A percentile compares a stretch with the other conserved stretches of the same genome.
Conservation (phyloP, 2,113 vertebrate species). For the Sula dactylatra region DNA sequence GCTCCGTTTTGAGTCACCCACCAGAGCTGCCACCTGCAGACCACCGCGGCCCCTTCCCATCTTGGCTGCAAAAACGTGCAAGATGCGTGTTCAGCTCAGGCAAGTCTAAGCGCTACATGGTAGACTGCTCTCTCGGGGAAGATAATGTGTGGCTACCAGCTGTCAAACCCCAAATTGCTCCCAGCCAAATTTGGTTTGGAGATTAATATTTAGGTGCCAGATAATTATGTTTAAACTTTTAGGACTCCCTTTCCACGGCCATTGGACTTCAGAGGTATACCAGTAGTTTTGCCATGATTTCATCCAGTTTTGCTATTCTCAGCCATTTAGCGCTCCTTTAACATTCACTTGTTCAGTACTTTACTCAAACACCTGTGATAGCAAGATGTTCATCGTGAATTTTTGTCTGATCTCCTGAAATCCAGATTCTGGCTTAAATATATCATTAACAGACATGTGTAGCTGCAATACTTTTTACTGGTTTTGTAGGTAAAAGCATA, state of each 20-base stretch:
- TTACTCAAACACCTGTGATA: not conserved
- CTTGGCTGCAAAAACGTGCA: not conserved
- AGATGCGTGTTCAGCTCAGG: not conserved
- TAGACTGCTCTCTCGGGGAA: not conserved
- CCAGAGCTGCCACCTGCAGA: constrained; percentile 3
- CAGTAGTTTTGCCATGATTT: not conserved
- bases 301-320: not conserved
- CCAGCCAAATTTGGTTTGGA: not conserved
- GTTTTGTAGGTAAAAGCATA: not conserved
- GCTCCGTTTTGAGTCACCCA: not conserved
- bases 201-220: constrained; percentile 11
- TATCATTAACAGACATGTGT: not conserved
- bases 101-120: not conserved
- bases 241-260: not conserved
- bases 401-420: not conserved
- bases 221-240: not conserved
- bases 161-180: constrained; percentile 1
- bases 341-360: not conserved
- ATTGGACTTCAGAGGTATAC: not conserved
- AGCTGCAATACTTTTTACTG: not conserved
- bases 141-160: not conserved
- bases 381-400: not conserved
- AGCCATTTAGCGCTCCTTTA: not conserved
- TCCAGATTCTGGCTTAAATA: not conserved
- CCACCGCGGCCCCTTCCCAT: rapidly evolving